Conservation (phyloP, 2,113 vertebrate species). For the Poeciliopsis retropinna region DNA sequence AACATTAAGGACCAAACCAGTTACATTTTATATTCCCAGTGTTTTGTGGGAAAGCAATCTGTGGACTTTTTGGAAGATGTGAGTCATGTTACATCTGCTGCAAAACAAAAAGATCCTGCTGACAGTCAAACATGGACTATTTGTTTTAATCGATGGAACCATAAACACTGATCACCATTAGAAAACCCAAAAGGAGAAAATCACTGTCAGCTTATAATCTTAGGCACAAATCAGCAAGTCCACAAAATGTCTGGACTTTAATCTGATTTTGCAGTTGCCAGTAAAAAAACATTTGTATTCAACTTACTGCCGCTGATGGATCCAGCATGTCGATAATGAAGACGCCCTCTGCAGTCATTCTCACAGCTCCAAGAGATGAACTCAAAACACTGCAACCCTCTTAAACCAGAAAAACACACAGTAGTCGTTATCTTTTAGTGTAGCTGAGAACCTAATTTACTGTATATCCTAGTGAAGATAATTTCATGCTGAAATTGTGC, state of each 20-base stretch:
- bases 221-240: neutral
- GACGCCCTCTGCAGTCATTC: slow-evolving; percentile 77
- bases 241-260: neutral
- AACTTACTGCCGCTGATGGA: slow-evolving; percentile 56
- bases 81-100: too few relatives aligned
- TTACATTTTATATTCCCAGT: too few relatives aligned
- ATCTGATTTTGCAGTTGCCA: too few relatives aligned
- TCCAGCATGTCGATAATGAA: slow-evolving; percentile 79
- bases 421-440: neutral
- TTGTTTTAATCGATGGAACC: neutral
- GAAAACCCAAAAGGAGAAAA: too few relatives aligned
- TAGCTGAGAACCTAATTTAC: neutral
- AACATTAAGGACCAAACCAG: too few relatives aligned
- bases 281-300: neutral
- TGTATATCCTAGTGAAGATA: too few relatives aligned
- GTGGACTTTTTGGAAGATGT: too few relatives aligned
- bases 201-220: too few relatives aligned
- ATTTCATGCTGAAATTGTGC: too few relatives aligned
- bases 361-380: slow-evolving; percentile 62
- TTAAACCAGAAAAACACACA: slow-evolving; percentile 44
- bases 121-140: neutral
- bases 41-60: too few relatives aligned
- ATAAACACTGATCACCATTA: too few relatives aligned
- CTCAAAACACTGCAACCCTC: slow-evolving; percentile 82
- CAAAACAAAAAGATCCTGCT: neutral